phyloP scores from a whole-genome alignment of 2,888 invertebrate genomes.

The Chymomyza fuscimana region DNA sequence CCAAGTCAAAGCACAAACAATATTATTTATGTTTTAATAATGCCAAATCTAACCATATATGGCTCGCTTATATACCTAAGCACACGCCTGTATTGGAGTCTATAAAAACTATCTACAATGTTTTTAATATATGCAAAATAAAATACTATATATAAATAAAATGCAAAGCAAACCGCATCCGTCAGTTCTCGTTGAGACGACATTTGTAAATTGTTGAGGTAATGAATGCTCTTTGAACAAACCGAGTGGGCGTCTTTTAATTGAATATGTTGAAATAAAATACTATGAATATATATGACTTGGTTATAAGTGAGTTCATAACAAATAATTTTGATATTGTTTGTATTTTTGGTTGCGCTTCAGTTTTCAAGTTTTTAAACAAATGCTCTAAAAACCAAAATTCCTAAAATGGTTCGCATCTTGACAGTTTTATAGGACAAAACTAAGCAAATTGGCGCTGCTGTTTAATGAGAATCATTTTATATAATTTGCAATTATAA shows the following conservation, averaged over 20 bases:
- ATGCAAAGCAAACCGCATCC: conserved; percentile 44
- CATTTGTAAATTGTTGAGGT: conserved; percentile 67
- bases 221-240: conserved; percentile 49
- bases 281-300: not conserved
- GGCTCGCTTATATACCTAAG: conserved; percentile 28
- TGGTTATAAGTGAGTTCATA: not conserved
- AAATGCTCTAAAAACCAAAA: conserved; percentile 20
- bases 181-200: conserved; percentile 12
- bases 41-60: conserved; percentile 46
- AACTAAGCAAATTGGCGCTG: not conserved
- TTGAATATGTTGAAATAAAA: conserved; percentile 47
- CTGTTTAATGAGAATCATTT: not conserved
- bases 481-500: not conserved
- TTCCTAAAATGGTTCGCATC: conserved; percentile 22
- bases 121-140: conserved; percentile 64
- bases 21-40: conserved; percentile 72
- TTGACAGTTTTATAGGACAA: not conserved
- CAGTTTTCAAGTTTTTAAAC: not conserved
- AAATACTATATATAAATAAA: conserved; percentile 28
- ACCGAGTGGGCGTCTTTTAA: conserved; percentile 65
- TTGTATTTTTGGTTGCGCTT: not conserved
- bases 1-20: conserved; percentile 52
- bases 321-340: not conserved
- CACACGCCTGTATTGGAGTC: not conserved
- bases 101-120: conserved; percentile 27